Evolutionary conservation across 2,797 vertebrate genomes (phyloP), one percentile per base, ranked within the genome.

Genomic region (Echiichthys vipera): DNA sequence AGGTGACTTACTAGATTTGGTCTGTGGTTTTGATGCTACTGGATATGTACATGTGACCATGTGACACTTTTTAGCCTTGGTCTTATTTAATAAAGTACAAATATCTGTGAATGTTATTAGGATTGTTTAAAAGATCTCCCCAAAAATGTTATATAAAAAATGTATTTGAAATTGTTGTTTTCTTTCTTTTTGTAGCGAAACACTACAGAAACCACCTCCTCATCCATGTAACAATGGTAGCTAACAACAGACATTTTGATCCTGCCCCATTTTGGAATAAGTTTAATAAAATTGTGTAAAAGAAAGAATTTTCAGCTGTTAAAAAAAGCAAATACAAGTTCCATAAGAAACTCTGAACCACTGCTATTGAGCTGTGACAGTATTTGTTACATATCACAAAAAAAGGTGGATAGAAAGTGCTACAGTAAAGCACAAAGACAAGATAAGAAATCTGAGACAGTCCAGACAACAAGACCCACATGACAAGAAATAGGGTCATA

Each of bases 401-500:
- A 22, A 42, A 40, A 5, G 34, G 3, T 30, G 27, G 29, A 53
- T 7, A 42, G 10, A 54, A 30, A 40, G 27, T 24, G 9, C 7
- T 12, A 4, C 18, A 17, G 13, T n/a, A 29, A 24, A 32, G 30
- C 5, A 51, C 50, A 45, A 34, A 58, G 5, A 39, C 24, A 59
- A 30, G 10, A 43, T 42, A 2, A 50, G 6, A 62, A 51, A 32
- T 39, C 7, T 37, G 5, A 34, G 11, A 32, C 8, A 9, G 4
- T 51, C 37, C 29, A 27, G 27, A 45, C 18, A 56, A 46, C 2
- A 43, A 5, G 43, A 71, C 14, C 32, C 32, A 67, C 55, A 36
- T 30, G 24, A 45, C 10, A 55, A 64, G 32, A 66, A 67, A 37
- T 7, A 49, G 29, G 34, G 61, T 72, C 63, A 77, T 55, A 72